Base-by-base conservation (phyloP, 2,888 invertebrate genomes). In the Glaucopsyche alexis region DNA sequence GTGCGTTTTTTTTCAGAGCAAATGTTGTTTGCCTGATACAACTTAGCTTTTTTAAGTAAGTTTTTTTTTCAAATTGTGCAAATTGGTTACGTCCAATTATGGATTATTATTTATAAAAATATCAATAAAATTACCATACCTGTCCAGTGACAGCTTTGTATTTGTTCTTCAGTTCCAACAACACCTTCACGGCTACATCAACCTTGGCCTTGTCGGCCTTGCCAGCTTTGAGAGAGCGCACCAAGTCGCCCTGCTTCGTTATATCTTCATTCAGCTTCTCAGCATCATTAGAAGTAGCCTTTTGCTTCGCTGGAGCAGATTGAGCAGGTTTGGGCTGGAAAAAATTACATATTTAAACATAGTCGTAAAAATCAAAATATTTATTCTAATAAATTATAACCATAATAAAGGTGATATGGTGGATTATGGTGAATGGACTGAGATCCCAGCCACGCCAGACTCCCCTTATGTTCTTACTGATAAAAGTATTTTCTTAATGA, bases 131-230 rank as follows among this genome's bases (percentile, higher is more conserved):
- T 8, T 7, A 42, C 42, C 77, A 77, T 7, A 86, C 86, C 83
- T 86, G 81, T 74, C 87, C 87, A 69, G 84, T 84, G 47, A 81
- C 82, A 9, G 91, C 88, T 85, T 97, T 98, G 83, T 95, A 98
- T 77, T 96, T 94, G 8, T 93, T 89, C 87, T 98, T 98, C 0
- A 97, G 86, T 0, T 92, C 91, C 47, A 97, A 83, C 16, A 98
- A 85, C 2, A 81, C 75, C 81, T 96, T 95, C 1, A 90, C 87
- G 0, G 89, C 89, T 47, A 82, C 84, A 74, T 88, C 87, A 0
- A 90, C 78, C 72, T 84, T 83, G 5, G 83, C 78, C 76, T 90
- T 86, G 78, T 94, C 88, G 75, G 89, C 86, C 81, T 96, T 96
- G 52, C 94, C 90, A 0, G 93, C 78, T 84, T 96, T 97, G 14